phyloP scores from a whole-genome alignment of 2,797 vertebrate genomes.

The Esox masquinongy region DNA sequence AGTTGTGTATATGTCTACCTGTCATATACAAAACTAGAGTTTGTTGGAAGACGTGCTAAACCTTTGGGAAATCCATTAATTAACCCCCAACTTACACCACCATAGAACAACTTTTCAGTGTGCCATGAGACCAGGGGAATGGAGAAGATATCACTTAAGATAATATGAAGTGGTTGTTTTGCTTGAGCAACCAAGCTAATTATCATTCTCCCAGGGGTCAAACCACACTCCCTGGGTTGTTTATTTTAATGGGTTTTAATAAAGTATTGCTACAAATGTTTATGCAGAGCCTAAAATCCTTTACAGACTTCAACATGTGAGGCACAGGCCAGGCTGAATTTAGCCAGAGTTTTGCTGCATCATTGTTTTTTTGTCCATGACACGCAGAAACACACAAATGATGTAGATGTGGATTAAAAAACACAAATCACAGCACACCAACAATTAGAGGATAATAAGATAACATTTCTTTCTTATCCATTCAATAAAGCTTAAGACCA shows the following conservation, averaged over 20 bases:
- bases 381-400: conserved; percentile 14
- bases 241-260: conserved; percentile 84
- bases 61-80: no score
- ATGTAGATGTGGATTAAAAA: conserved; percentile 21
- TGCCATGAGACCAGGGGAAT: not conserved
- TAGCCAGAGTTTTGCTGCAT: conserved; percentile 56
- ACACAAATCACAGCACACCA: conserved; percentile 22
- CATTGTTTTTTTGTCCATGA: conserved; percentile 55
- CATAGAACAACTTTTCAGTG: not conserved
- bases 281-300: conserved; percentile 78
- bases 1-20: no score
- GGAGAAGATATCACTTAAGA: conserved; percentile 25
- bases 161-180: conserved; percentile 75
- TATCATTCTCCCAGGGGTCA: conserved; percentile 80
- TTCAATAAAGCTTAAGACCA: not conserved
- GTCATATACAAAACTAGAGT: no score
- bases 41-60: no score
- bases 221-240: conserved; percentile 73
- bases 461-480: not conserved
- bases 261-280: conserved; percentile 80
- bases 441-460: not conserved
- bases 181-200: conserved; percentile 76
- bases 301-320: conserved; percentile 76
- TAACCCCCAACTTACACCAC: no score
- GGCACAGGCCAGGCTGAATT: conserved; percentile 69